Conservation (phyloP, 2,797 vertebrate species). For the Manis pentadactyla region DNA sequence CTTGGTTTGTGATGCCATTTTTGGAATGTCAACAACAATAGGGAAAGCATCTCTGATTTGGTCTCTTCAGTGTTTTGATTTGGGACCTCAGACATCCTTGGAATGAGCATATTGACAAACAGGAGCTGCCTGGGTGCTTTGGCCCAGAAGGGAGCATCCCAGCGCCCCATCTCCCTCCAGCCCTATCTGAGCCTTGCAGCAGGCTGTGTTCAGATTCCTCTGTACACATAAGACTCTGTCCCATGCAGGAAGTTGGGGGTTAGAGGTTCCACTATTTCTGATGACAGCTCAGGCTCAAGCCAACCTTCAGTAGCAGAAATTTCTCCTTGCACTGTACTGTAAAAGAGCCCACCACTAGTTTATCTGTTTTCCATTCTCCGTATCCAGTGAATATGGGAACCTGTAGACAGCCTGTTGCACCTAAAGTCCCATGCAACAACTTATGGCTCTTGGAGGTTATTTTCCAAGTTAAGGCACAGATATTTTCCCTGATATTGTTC, state of each 20-base stretch:
- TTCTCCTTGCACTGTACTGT: neutral
- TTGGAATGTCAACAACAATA: neutral
- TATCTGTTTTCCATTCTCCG: neutral
- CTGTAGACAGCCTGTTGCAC: neutral
- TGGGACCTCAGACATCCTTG: neutral
- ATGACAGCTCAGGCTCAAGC: neutral
- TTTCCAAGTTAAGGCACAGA: neutral
- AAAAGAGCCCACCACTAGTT: neutral
- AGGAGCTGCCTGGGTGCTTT: neutral
- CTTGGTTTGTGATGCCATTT: slow-evolving; percentile 10
- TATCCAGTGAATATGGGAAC: neutral
- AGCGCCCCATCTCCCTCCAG: neutral
- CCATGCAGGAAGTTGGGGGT: neutral
- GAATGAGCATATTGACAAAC: neutral
- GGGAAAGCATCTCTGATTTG: neutral
- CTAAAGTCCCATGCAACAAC: neutral
- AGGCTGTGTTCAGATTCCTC: neutral
- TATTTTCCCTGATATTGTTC: neutral
- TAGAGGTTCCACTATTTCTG: neutral
- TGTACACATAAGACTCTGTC: neutral
- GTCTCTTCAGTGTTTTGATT: neutral
- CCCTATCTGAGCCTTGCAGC: neutral
- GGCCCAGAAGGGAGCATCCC: neutral
- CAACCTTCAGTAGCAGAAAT: neutral
- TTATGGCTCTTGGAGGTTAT: neutral